Base-by-base conservation (phyloP, 2,888 invertebrate genomes). In the Synergus gifuensis region DNA sequence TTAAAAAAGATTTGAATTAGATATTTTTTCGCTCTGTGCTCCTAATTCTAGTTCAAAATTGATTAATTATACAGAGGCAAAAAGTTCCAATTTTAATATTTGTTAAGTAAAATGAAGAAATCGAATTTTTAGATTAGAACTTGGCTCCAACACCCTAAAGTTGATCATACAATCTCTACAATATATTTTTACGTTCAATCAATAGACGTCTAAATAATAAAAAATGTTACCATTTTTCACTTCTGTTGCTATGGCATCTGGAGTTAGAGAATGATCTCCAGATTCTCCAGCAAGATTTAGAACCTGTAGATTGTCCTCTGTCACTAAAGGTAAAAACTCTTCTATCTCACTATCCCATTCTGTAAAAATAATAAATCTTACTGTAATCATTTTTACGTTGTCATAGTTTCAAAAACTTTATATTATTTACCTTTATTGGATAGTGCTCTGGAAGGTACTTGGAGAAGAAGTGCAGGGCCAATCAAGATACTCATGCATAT, bases 321-420 rank as follows among this genome's bases (percentile, higher is more conserved):
- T 92, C 28, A 90, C 90, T 42, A 90, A 88, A 44, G 92, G 92
- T 84, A 92, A 85, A 88, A 92, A 92, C 82, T 92, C 92, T 81
- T 92, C 92, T 73, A 92, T 91, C 79, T 92, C 92, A 83, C 87
- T 91, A 81, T 92, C 92, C 89, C 91, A 92, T 86, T 92, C 92
- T 92, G 5, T n/a, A 4, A 11, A 16, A 42, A 60, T 9, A 60
- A 60, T 18, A 2, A 22, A 22, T 60, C 22, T 60, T 60, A 60
- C 18, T 60, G 22, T 22, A 60, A 60, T 60, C 11, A 22, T 60
- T 60, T 2, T 22, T 22, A 22, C 49, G 1, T 54, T 54, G 16
- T 16, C 1, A 9, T 58, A 11, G 11, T 69, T 73, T 73, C 7
- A 5, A 44, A 5, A 28, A 28, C 66, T 42, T 66, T 42, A 4